A percentile compares a stretch with the other conserved stretches of the same genome.
These are phyloP conservation scores for Capreolus pygargus DNA, from an alignment of 2,113 vertebrate species.

Conservation along the genomic window DNA sequence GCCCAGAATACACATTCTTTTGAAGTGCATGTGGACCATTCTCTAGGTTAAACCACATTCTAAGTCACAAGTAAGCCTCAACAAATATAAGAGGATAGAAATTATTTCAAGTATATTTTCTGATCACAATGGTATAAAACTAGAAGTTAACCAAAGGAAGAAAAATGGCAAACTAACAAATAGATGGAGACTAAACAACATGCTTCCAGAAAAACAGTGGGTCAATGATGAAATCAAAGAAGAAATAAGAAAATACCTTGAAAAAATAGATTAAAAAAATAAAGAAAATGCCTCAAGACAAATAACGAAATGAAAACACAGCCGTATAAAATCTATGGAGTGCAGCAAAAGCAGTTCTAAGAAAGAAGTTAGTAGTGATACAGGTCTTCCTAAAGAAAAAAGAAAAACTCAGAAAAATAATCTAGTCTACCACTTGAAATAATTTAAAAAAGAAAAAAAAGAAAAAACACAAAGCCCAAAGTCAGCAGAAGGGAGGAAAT, in stretches of 20 bases:
- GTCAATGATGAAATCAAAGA: not conserved
- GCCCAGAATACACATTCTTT: not conserved
- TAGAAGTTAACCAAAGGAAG: not conserved
- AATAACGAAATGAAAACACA: not conserved
- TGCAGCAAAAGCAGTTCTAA: not conserved
- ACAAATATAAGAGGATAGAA: not conserved
- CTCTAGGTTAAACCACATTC: not conserved
- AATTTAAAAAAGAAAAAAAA: not conserved
- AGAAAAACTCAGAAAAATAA: not conserved
- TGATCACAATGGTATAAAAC: not conserved
- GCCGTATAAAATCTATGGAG: not conserved
- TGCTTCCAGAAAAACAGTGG: not conserved
- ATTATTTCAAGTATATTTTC: not conserved
- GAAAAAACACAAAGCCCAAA: not conserved
- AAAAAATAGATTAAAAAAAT: not conserved
- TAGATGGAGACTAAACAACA: not conserved
- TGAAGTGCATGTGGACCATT: not conserved
- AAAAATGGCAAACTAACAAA: not conserved
- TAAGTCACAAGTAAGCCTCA: not conserved
- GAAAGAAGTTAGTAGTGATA: not conserved
- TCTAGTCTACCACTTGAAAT: not conserved
- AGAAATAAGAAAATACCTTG: not conserved
- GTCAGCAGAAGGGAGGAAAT: not conserved
- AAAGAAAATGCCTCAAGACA: not conserved
- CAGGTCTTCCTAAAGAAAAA: not conserved